Conservation (phyloP, 1,140 invertebrate genomes). For the Diorhabda elongata region DNA sequence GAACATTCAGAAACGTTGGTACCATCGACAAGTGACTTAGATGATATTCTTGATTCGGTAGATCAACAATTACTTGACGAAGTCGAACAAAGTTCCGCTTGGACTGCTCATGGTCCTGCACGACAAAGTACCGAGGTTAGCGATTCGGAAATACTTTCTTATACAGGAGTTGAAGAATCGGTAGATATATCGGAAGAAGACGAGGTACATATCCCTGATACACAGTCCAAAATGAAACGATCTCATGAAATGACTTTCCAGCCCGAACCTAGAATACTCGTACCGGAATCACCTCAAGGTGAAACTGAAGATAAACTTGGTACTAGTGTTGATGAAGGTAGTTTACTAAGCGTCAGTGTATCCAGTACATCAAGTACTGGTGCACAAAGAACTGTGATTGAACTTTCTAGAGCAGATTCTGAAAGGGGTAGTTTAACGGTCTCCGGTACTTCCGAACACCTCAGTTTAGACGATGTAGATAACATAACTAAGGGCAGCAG, state of each 20-base stretch:
- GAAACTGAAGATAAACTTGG: conserved; percentile 49
- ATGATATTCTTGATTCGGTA: conserved; percentile 49
- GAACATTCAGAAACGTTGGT: conserved; percentile 87
- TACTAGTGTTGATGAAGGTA: conserved; percentile 57
- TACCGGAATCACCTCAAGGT: conserved; percentile 39
- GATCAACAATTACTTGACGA: conserved; percentile 40
- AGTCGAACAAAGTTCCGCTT: conserved; percentile 26
- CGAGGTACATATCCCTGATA: conserved; percentile 43
- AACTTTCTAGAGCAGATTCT: conserved; percentile 47
- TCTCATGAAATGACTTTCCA: conserved; percentile 88
- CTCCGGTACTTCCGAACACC: conserved; percentile 52
- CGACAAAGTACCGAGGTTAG: conserved; percentile 36
- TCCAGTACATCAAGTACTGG: conserved; percentile 54
- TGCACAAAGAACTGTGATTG: conserved; percentile 54
- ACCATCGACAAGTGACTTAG: conserved; percentile 61
- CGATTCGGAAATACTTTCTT: conserved; percentile 32
- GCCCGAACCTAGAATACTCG: conserved; percentile 56
- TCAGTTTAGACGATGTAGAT: conserved; percentile 45
- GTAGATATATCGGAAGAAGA: conserved; percentile 53
- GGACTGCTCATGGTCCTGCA: conserved; percentile 15
- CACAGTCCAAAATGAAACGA: conserved; percentile 72
- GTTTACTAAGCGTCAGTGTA: conserved; percentile 53
- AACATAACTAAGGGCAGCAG: conserved; percentile 28
- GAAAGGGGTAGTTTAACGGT: conserved; percentile 47
- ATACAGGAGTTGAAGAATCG: conserved; percentile 29